Evolutionary conservation across 2,797 vertebrate species (phyloP), one percentile per base, ranked within the genome.

Genomic region (Chelidonichthys spinosus): DNA sequence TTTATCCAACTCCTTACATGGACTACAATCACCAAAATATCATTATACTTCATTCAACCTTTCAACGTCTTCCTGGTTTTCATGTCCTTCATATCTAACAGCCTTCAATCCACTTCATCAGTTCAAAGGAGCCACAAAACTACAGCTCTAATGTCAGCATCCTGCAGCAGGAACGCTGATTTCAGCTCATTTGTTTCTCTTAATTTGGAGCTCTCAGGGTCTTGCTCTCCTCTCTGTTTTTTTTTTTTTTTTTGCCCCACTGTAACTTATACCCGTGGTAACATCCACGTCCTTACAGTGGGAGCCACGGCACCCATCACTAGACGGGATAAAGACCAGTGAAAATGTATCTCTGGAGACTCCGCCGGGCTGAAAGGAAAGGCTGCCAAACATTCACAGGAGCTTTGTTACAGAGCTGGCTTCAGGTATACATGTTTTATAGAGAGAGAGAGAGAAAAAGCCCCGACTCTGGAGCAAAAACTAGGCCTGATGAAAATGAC

Each of bases 211-310:
- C 70, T 73, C 74, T 84, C 61, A 63, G 80, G 25, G 56, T 64
- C 52, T 64, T 71, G 53, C 72, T 79, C 81, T 81, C 81, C 85
- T 71, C 80, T 84, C 73, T 76, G 89, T 84, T 89, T 25, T 25
- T 25, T 25, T 25, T 25, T 25, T 25, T 25, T 25, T 25, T 25
- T 25, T 81, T 83, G 84, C 68, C 75, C 69, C 62, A 32, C 76
- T 93, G 94, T 93, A 94, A 94, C 85, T 88, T 94, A 95, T 93
- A 94, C 93, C 93, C 92, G 93, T 95, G 93, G 93, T 92, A 94
- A 95, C 90, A 85, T 85, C 83, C 63, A 75, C 70, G 52, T 87
- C 76, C 82, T 81, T 84, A 86, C 89, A 89, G 91, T 90, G 88
- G 85, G 90, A 91, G 89, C 89, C 85, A 72, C 89, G 70, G 93